Base-by-base conservation (phyloP, 2,888 invertebrate species). In the Stomorhina lunata region DNA sequence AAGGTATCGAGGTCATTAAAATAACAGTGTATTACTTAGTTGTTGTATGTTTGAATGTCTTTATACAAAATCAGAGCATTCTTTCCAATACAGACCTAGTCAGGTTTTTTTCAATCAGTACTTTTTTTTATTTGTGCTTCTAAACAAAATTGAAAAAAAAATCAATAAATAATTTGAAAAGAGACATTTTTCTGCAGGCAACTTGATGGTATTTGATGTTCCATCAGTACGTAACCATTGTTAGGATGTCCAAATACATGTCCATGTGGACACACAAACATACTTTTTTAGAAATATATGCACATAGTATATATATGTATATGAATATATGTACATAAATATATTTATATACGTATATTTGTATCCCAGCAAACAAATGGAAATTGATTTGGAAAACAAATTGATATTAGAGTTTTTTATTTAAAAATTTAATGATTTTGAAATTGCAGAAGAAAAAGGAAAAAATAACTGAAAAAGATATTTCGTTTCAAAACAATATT, bases 101-200 rank as follows among this genome's bases (percentile, higher is more conserved):
- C 48, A 37, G 10, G 48, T 15, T 40, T 61, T 59, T 59, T 57
- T 50, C 12, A n/a, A 22, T 57, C 9, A 43, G 37, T 78, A 32
- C 37, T 48, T 7, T 63, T 45, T 69, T 17, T 75, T 40, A 68
- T 76, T 66, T 45, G 65, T 40, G 15, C 20, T 50, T 61, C 9
- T 25, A 27, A 48, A 50, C 29, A 53, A 61, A 63, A 45, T 57
- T 71, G 25, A 57, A 32, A 17, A 59, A 68, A 69, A 80, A 84
- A 85, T 86, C 85, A 83, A 86, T 85, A 84, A 79, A 83, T 85
- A 82, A 82, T 83, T 79, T 75, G 53, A 53, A 83, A 78, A 81
- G 82, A 80, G 81, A 75, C 78, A 83, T 73, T 71, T 69, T 80
- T 53, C 81, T 37, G 63, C 75, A 82, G 82, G 84, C 82, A 75